Conservation (phyloP, 2,113 vertebrate species). For the Oceanites oceanicus region DNA sequence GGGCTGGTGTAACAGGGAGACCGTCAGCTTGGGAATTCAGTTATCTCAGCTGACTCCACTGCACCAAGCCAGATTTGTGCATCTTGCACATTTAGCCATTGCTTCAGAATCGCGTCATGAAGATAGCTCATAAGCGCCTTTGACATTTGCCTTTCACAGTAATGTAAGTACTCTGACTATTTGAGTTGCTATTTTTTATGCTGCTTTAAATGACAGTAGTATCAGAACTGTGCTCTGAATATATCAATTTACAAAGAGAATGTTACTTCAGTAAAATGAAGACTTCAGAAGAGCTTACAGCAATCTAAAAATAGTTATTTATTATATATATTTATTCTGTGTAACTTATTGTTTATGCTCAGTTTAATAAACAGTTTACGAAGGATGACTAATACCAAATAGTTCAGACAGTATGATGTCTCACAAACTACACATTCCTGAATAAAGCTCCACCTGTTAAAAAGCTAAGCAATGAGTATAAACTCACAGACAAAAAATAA, state of each 20-base stretch:
- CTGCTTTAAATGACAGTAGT: not conserved
- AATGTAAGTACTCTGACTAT: not conserved
- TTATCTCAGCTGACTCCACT: not conserved
- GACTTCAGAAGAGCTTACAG: not conserved
- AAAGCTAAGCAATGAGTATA: not conserved
- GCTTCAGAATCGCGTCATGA: not conserved
- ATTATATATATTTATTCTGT: not conserved
- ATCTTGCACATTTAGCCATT: not conserved
- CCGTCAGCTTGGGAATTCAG: not conserved
- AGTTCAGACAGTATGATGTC: not conserved
- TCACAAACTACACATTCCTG: not conserved
- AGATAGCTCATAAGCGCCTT: not conserved
- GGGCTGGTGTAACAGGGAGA: not conserved
- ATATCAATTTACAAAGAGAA: not conserved
- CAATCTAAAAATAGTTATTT: conserved; percentile 5
- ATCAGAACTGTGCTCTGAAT: not conserved
- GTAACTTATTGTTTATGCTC: not conserved
- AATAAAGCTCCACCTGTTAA: not conserved
- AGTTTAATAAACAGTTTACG: not conserved
- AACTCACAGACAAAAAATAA: not conserved
- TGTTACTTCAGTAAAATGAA: not conserved
- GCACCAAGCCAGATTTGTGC: not conserved
- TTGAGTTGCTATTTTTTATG: not conserved
- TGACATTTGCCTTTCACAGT: not conserved
- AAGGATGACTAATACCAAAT: not conserved